These are phyloP conservation scores for Micrasema longulum DNA, from an alignment of 1,140 invertebrate species.

Conservation along the genomic window DNA sequence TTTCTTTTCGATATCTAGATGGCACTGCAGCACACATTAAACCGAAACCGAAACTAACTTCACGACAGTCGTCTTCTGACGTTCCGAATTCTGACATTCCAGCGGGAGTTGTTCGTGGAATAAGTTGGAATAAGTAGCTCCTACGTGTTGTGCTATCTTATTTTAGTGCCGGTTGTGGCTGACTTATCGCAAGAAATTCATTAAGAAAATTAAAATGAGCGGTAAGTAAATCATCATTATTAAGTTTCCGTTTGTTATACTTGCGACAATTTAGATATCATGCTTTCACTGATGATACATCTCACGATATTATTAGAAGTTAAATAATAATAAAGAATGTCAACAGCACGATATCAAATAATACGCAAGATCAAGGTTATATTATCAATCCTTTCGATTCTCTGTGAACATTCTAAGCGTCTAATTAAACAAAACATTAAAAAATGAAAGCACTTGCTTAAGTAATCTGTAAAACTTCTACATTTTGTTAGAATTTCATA, in stretches of 20 bases:
- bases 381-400: slow-evolving; percentile 1
- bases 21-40: slow-evolving; percentile 6
- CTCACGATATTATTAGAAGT: slow-evolving; percentile 3
- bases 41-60: slow-evolving; percentile 1
- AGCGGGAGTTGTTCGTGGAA: slow-evolving; percentile 33
- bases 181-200: slow-evolving; percentile 20
- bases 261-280: neutral
- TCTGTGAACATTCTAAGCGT: neutral
- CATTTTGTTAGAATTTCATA: neutral
- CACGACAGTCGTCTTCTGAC: slow-evolving; percentile 31
- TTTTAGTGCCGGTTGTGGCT: slow-evolving; percentile 39
- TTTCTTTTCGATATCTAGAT: neutral
- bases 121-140: neutral
- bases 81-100: slow-evolving; percentile 25
- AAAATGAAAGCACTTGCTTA: too few species aligned
- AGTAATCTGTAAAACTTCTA: too few species aligned
- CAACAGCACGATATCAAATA: slow-evolving; percentile 45
- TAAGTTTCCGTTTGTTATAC: too few species aligned
- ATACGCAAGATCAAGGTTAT: slow-evolving; percentile 40
- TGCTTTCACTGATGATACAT: slow-evolving; percentile 18
- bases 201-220: slow-evolving; percentile 28
- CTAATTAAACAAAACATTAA: neutral
- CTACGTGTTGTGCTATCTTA: slow-evolving; percentile 35
- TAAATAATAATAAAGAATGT: slow-evolving; percentile 37
- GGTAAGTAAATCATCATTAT: slow-evolving; percentile 34